A percentile compares a stretch with the other conserved stretches of the same genome.
phyloP scores from a whole-genome alignment of 2,888 invertebrate species.

The Crocallis elinguaria region DNA sequence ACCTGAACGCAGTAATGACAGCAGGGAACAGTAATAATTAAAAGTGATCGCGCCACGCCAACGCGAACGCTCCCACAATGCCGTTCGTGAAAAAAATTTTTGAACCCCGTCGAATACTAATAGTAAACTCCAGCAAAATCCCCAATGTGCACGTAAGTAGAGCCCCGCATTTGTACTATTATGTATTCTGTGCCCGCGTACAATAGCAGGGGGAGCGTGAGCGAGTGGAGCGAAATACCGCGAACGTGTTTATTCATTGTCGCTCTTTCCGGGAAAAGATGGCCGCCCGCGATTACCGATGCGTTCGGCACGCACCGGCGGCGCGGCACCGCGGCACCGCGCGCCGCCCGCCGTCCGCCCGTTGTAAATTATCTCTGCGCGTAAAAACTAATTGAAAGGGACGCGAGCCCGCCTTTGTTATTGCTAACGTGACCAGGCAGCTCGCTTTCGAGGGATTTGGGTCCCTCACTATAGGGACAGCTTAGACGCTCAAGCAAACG shows the following conservation, averaged over 20 bases:
- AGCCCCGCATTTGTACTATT: too few relatives aligned
- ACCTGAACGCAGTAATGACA: too few relatives aligned
- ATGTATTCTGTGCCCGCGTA: too few relatives aligned
- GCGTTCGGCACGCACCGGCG: slow-evolving; percentile 32
- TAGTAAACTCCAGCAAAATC: not conserved
- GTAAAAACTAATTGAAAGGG: slow-evolving; percentile 80
- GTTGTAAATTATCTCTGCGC: slow-evolving; percentile 70
- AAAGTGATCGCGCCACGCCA: too few relatives aligned
- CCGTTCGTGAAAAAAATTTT: too few relatives aligned
- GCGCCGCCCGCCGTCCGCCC: slow-evolving; percentile 38
- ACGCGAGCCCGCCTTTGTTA: slow-evolving; percentile 61
- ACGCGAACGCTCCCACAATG: too few relatives aligned
- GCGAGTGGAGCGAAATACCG: slow-evolving; percentile 47
- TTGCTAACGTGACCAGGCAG: slow-evolving; percentile 40
- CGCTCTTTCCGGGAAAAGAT: slow-evolving; percentile 74
- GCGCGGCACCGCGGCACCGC: not conserved
- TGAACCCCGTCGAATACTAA: too few relatives aligned
- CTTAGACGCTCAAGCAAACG: too few relatives aligned
- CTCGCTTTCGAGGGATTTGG: not conserved
- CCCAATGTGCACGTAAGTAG: slow-evolving; percentile 7
- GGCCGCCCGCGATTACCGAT: slow-evolving; percentile 55
- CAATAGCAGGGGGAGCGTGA: slow-evolving; percentile 33
- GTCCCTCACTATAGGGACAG: too few relatives aligned
- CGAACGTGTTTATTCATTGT: slow-evolving; percentile 67
- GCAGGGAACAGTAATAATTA: too few relatives aligned